Evolutionary conservation across 1,140 invertebrate genomes (phyloP).

Genomic region (Pseudomyrmex gracilis): DNA sequence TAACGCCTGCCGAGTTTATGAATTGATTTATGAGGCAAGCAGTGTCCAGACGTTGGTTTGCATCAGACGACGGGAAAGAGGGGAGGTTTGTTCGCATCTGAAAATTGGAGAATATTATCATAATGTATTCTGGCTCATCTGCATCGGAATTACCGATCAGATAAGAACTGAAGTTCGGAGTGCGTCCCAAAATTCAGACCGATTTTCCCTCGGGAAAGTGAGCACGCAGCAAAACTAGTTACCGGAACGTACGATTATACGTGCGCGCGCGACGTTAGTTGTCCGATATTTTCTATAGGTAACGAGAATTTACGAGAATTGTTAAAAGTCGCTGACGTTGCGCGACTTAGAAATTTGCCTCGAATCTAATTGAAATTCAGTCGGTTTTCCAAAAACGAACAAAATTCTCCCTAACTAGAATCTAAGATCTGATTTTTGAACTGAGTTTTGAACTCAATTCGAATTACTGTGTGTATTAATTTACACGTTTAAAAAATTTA

Average conservation of each 20-base stretch:
- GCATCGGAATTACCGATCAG: conserved; percentile 57
- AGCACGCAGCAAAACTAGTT: not conserved
- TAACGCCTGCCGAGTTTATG: conserved; percentile 30
- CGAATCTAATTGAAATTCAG: too few relatives aligned
- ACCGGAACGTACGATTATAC: not conserved
- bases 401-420: too few relatives aligned
- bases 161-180: conserved; percentile 37
- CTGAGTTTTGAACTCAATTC: too few relatives aligned
- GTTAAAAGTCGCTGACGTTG: too few relatives aligned
- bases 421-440: too few relatives aligned
- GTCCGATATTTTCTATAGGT: not conserved
- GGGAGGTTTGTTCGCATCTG: conserved; percentile 35
- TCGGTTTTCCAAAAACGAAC: too few relatives aligned
- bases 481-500: too few relatives aligned
- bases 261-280: not conserved
- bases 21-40: conserved; percentile 59
- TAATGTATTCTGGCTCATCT: conserved; percentile 65
- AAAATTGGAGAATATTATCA: conserved; percentile 62
- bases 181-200: not conserved
- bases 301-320: not conserved
- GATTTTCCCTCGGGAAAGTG: conserved; percentile 14
- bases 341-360: too few relatives aligned
- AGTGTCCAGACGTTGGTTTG: conserved; percentile 31
- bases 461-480: too few relatives aligned
- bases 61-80: not conserved